Base-by-base conservation (phyloP, 2,888 invertebrate genomes). In the Ceramica pisi region DNA sequence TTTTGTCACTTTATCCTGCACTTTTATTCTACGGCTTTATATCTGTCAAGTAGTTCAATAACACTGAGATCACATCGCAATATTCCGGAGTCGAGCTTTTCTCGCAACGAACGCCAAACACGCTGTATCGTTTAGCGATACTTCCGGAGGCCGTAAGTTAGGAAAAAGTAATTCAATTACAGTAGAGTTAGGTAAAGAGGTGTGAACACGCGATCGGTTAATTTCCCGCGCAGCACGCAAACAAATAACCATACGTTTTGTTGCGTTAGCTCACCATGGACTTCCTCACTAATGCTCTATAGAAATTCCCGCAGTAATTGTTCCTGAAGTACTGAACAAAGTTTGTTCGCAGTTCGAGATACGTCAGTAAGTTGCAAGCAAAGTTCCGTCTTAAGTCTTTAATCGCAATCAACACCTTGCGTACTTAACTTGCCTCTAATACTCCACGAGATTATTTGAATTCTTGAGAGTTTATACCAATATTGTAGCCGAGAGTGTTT, bases 131-230 rank as follows among this genome's bases (percentile, higher is more conserved):
- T 59, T 68, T 26, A 66, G 65, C 62, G 66, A 63, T 71, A 83
- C 62, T 74, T 62, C 59, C 57, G 51, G 16, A 35, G 67, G 63
- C 68, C 62, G 67, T 71, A 72, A 72, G 56, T 75, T 79, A 78
- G 62, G 81, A 78, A 86, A 87, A 87, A 87, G 83, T 86, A 87
- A 87, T 88, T 87, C 86, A 88, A 87, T 89, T 90, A 87, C 78
- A 71, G 80, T 63, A 64, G 73, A 75, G 79, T 70, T 44, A 71
- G 79, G 81, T 83, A 82, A 86, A 82, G 85, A 89, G 90, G 90
- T 88, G 90, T 71, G 84, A 89, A 87, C 90, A 90, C 90, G 90
- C 90, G 87, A 90, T 80, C 75, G 67, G 74, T 78, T 83, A 85
- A 79, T 83, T 72, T 79, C 55, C 61, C 59, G 23, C 67, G 65